Evolutionary conservation across 2,888 invertebrate genomes (phyloP), one percentile per base, ranked within the genome.

Genomic region (Poecilobothrus nobilitatus): DNA sequence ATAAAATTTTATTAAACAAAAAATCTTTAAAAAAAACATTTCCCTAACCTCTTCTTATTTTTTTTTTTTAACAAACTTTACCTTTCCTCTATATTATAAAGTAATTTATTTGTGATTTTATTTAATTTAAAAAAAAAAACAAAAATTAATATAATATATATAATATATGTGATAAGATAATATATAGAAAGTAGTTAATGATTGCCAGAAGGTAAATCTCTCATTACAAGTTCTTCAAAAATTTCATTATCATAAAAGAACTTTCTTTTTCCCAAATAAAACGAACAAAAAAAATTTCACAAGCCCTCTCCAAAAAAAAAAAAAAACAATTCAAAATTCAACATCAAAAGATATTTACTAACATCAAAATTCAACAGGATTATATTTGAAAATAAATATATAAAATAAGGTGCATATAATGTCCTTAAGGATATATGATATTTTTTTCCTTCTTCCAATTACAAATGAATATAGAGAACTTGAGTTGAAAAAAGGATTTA

Each of bases 341-440:
- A 12, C 15, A 5, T 41, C 41, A 41, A 15, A 27, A 37, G 9
- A 53, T 18, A 53, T 18, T 53, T 18, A 18, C n/a, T 53, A 53
- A n/a, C n/a, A n/a, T 53, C 53, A 53, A 15, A 53, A 53, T 53
- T 53, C 53, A 53, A 53, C 53, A 53, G 53, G 53, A 53, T 53
- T 18, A 18, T 18, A 53, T 18, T 18, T 53, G 37, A 2, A 41
- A 12, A n/a, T 53, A 53, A 53, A 53, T n/a, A n/a, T n/a, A n/a
- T n/a, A 53, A 53, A 53, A 53, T 9, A 53, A 53, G 53, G 53
- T 53, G 53, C 53, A 15, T 53, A 12, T 2, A 53, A 12, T 18
- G 18, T 15, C 53, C 53, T 53, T n/a, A 9, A 53, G 53, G 53
- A 53, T 18, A 53, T 53, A 18, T 53, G 18, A 53, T 18, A 53